phyloP scores from a whole-genome alignment of 2,888 invertebrate genomes.

The Blastobasis lacticolella region DNA sequence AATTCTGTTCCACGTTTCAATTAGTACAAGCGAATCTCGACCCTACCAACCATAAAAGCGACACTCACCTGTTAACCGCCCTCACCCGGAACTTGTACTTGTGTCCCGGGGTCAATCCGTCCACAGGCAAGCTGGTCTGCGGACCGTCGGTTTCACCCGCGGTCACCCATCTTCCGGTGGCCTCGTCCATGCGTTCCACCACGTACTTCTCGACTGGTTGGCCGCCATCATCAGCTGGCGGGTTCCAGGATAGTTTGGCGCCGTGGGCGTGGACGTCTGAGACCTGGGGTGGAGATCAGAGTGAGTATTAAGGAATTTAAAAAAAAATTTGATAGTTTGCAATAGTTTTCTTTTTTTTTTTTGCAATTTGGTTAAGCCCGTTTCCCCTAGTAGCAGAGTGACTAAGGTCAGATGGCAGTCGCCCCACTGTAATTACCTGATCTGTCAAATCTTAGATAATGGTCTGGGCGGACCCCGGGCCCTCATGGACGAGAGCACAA shows the following conservation, averaged over 20 bases:
- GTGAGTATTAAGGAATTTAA: not conserved
- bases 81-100: constrained; percentile 98
- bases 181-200: constrained; percentile 96
- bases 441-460: no score
- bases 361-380: not conserved
- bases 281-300: constrained; percentile 32
- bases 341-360: not conserved
- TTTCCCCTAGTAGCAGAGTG: not conserved
- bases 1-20: no score
- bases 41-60: not conserved
- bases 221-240: constrained; percentile 96
- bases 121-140: constrained; percentile 82
- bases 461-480: no score
- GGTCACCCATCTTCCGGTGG: constrained; percentile 93
- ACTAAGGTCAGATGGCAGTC: no score
- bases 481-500: no score
- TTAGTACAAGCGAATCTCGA: no score
- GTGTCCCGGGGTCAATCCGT: constrained; percentile 92
- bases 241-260: constrained; percentile 92
- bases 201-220: constrained; percentile 94
- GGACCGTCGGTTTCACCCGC: constrained; percentile 95
- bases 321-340: no score
- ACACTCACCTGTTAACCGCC: constrained; percentile 86
- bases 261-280: constrained; percentile 93
- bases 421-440: no score